Conservation (phyloP, 1,140 invertebrate species). For the Drosophila orosa region DNA sequence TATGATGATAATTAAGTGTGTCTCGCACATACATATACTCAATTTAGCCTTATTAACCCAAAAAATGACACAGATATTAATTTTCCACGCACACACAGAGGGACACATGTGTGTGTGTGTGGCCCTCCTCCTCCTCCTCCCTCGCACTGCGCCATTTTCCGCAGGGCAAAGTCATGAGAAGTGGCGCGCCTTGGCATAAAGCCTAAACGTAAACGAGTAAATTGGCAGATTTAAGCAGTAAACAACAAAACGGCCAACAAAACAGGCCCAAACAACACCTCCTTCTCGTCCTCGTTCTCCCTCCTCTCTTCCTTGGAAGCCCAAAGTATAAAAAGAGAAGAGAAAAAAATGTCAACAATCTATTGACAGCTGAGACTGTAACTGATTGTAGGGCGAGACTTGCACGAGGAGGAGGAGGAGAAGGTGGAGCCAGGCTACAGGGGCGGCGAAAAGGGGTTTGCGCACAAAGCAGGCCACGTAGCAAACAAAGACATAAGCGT, state of each 20-base stretch:
- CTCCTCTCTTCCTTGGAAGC: constrained; percentile 4
- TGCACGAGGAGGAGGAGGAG: not conserved
- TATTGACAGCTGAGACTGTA: constrained; percentile 82
- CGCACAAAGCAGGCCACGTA: constrained; percentile 72
- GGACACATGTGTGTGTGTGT: constrained; percentile 16
- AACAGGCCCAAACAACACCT: constrained; percentile 59
- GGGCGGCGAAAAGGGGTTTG: constrained; percentile 23
- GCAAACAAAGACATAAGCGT: constrained; percentile 76
- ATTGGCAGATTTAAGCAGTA: constrained; percentile 82
- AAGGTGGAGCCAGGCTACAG: not conserved
- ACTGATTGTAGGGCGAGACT: constrained; percentile 58
- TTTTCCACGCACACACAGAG: constrained; percentile 45
- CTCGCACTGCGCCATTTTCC: constrained; percentile 2
- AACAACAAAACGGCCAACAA: constrained; percentile 78
- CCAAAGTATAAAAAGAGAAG: constrained; percentile 73
- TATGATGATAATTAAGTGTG: constrained; percentile 82
- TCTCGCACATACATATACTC: constrained; percentile 80
- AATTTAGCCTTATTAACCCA: constrained; percentile 81
- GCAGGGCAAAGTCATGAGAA: constrained; percentile 16
- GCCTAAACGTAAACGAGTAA: constrained; percentile 82
- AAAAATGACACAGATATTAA: constrained; percentile 83
- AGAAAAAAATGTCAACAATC: constrained; percentile 82
- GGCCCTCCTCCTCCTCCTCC: not conserved
- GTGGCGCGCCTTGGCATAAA: constrained; percentile 51
- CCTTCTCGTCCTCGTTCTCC: too few species aligned